Evolutionary conservation across 2,113 vertebrate species (phyloP).

Genomic region (Nymphicus hollandicus): DNA sequence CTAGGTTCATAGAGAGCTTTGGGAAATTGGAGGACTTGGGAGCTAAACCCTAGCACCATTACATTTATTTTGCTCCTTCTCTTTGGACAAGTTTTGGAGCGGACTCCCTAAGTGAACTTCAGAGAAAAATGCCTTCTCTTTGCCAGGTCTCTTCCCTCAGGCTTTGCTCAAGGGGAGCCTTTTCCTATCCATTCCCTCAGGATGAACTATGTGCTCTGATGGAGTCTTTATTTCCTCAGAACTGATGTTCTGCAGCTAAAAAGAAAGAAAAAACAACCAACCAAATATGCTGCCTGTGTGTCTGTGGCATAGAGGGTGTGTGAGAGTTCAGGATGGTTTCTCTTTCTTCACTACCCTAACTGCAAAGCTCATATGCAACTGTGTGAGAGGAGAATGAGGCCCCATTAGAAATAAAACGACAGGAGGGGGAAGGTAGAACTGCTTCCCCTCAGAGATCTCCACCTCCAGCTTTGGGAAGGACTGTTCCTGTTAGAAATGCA

Average conservation of each 20-base stretch:
- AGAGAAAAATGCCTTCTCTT: background rate
- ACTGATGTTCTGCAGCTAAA: background rate
- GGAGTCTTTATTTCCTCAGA: background rate
- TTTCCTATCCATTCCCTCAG: background rate
- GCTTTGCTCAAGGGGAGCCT: background rate
- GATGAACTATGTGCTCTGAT: background rate
- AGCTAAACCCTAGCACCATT: background rate
- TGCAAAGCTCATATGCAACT: background rate
- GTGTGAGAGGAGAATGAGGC: background rate
- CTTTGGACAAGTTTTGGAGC: background rate
- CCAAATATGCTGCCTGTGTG: background rate
- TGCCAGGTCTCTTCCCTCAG: background rate
- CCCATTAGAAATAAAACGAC: background rate
- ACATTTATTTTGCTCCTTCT: background rate
- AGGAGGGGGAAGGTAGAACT: background rate
- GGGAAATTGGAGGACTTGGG: background rate
- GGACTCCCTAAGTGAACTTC: background rate
- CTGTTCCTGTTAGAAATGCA: background rate
- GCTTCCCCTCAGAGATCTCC: background rate
- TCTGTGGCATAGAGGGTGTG: background rate
- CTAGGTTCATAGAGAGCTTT: background rate
- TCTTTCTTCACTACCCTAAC: background rate
- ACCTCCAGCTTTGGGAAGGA: background rate
- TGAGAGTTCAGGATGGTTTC: background rate
- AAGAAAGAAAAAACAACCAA: background rate